Percentiles rank a stretch among this genome's conserved stretches.
Evolutionary conservation across 2,113 vertebrate genomes (phyloP).

Genomic region (Oophaga pumilio): DNA sequence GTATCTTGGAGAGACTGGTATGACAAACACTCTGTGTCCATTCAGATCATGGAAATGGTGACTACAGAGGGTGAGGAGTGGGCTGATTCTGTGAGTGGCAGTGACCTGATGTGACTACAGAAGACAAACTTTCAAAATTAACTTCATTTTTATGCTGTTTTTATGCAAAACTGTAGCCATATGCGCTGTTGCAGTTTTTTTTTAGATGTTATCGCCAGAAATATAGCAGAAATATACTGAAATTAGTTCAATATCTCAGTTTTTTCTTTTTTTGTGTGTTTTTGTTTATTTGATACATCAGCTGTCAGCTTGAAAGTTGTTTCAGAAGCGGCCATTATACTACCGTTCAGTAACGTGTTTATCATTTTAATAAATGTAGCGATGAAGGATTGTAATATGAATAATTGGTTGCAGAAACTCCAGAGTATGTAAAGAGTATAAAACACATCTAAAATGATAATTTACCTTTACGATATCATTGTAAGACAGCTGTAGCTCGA

Average conservation of each 20-base stretch:
- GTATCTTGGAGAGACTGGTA: too few relatives aligned
- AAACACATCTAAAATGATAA: not conserved
- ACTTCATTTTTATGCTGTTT: not conserved
- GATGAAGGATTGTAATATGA: not conserved
- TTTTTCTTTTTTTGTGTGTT: not conserved
- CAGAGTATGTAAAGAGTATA: not conserved
- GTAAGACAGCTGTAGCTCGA: not conserved
- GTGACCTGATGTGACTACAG: not conserved
- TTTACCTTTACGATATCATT: not conserved
- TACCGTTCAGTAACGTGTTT: constrained; percentile 2
- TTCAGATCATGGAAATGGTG: not conserved
- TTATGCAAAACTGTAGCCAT: not conserved
- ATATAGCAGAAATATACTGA: not conserved
- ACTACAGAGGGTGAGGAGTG: not conserved
- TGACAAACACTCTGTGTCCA: not conserved
- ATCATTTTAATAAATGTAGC: constrained; percentile 2
- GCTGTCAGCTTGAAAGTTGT: not conserved
- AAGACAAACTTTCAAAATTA: not conserved
- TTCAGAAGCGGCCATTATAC: constrained; percentile 9
- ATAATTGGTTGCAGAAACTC: not conserved
- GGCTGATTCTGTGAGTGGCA: not conserved
- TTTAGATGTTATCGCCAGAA: not conserved
- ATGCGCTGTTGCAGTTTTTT: not conserved
- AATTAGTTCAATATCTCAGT: not conserved
- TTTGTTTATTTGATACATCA: not conserved